Base-by-base conservation (phyloP, 1,140 invertebrate genomes). In the Coptotermes formosanus region DNA sequence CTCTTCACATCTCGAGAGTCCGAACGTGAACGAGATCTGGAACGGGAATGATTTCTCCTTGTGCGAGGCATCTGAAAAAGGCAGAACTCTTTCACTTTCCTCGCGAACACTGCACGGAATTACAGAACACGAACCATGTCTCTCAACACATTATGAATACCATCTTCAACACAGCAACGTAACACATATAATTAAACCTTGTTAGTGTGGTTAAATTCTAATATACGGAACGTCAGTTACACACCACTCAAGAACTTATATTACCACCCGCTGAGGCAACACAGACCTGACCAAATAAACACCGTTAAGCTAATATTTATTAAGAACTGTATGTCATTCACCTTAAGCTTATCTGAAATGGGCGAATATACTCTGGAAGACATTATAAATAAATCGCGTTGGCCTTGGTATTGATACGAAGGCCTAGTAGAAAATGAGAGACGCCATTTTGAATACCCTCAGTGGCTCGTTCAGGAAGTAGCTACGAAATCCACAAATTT, bases 41-140 rank as follows among this genome's bases (percentile, higher is more conserved):
- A 43, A 43, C 85, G 85, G 32, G 85, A 86, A 86, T 86, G 86
- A 43, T 81, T 83, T 38, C 86, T 82, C 25, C 83, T 81, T 64
- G 86, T 38, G 23, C 86, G 86, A 44, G 86, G 86, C 86, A 86
- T 86, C 86, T 86, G 59, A 2, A 86, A 86, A 43, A 55, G 52
- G 32, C 14, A 86, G 38, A 38, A 44, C 21, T 25, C 6, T 21
- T 75, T 12, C 43, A 23, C 7, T 85, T n/a, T 14, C 9, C 12
- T 44, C 3, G 14, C 38, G 43, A 43, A 38, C 14, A 14, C 3
- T n/a, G n/a, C 75, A 43, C 43, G 38, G 30, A 43, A 30, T 30
- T 38, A 14, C 52, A 55, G 12, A 9, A 32, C 16, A 82, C 3
- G 16, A n/a, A 6, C 30, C 81, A 32, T 25, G n/a, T 3, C 19